Conservation (phyloP, 2,113 vertebrate species). For the Dicaeum eximium region DNA sequence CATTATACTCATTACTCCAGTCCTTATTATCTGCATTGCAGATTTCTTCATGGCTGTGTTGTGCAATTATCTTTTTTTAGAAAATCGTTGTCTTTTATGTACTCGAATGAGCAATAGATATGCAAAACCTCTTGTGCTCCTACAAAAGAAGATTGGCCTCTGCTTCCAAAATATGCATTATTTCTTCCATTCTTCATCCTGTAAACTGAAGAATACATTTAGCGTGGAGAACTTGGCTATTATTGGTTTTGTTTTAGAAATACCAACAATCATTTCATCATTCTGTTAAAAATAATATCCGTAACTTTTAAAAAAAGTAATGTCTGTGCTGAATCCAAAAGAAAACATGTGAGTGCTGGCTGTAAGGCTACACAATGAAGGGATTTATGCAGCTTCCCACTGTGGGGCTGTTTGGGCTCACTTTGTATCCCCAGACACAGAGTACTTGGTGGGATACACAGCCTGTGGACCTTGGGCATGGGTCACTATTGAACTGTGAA, state of each 20-base stretch:
- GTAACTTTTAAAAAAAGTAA: not conserved
- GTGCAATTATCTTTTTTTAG: constrained; percentile 70
- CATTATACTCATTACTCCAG: constrained; percentile 69
- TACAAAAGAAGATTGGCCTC: constrained; percentile 10
- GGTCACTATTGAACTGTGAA: rapidly evolving
- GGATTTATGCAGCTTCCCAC: not conserved
- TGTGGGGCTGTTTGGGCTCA: not conserved
- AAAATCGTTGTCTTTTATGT: constrained; percentile 66
- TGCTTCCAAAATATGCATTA: constrained; percentile 44
- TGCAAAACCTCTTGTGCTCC: constrained; percentile 41
- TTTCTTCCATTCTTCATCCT: constrained; percentile 36
- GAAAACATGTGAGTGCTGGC: not conserved
- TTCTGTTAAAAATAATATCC: not conserved
- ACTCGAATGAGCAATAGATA: constrained; percentile 61
- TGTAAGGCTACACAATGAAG: not conserved
- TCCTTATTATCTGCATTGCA: constrained; percentile 70
- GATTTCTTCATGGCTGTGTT: constrained; percentile 69
- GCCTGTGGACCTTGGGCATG: rapidly evolving
- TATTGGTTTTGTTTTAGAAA: constrained; percentile 47
- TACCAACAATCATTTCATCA: not conserved
- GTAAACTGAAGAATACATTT: constrained; percentile 34
- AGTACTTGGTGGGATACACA: rapidly evolving
- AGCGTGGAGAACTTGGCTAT: not conserved
- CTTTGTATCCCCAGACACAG: not conserved
- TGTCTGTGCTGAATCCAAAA: not conserved